phyloP scores from a whole-genome alignment of 2,797 vertebrate genomes.

The Pangasius larnaudii region DNA sequence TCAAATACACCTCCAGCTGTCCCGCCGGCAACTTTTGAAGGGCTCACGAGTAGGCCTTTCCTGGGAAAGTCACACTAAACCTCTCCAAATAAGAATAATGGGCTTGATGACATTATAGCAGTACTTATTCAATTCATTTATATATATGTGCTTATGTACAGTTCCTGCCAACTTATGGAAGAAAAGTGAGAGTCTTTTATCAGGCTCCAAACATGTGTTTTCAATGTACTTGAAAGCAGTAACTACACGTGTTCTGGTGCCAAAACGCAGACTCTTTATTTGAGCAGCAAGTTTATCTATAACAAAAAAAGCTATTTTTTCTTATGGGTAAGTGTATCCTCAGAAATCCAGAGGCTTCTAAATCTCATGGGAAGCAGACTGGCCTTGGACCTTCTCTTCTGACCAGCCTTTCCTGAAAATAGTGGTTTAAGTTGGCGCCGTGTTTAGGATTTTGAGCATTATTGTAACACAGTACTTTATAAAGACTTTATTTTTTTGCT shows the following conservation, averaged over 20 bases:
- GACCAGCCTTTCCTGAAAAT: conserved; percentile 16
- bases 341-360: conserved; percentile 22
- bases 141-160: conserved; percentile 33
- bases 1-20: conserved; percentile 42
- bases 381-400: conserved; percentile 14
- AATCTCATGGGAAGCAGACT: conserved; percentile 19
- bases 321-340: conserved; percentile 36
- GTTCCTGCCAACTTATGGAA: conserved; percentile 50
- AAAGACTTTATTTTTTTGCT: background rate
- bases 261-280: conserved; percentile 60
- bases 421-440: conserved; percentile 6
- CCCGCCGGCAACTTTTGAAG: conserved; percentile 44
- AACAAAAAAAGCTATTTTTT: conserved; percentile 42
- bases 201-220: conserved; percentile 78
- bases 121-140: conserved; percentile 53
- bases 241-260: conserved; percentile 58
- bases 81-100: conserved; percentile 55
- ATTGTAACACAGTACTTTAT: conserved; percentile 25
- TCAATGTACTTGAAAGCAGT: conserved; percentile 74
- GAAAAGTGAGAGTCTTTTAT: conserved; percentile 66
- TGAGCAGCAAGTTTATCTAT: conserved; percentile 50
- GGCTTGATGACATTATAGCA: conserved; percentile 49
- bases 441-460: conserved; percentile 3
- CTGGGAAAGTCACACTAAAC: conserved; percentile 56
- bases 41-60: conserved; percentile 44